Base-by-base conservation (phyloP, 2,888 invertebrate species). In the Parnassius glacialis region DNA sequence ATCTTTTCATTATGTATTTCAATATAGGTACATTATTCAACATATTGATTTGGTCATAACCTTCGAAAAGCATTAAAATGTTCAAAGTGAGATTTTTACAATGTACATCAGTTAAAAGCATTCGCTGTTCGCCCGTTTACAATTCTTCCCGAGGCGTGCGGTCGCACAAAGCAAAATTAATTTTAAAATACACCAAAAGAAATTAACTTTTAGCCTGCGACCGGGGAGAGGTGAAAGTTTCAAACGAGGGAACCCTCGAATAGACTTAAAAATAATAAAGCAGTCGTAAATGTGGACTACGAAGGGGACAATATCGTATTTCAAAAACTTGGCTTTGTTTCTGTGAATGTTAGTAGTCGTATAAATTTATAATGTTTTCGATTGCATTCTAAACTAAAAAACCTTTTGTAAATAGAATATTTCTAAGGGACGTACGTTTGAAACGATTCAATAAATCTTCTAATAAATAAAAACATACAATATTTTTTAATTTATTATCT, bases 121-220 rank as follows among this genome's bases (percentile, higher is more conserved):
- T 84, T 84, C 78, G 81, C 79, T 80, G 79, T 83, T 83, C 78
- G 77, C 73, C 76, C 76, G 80, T 80, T 83, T 78, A 83, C 82
- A 83, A 86, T 85, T 85, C 82, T 78, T 82, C 85, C 87, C 70
- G 80, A 73, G 89, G 84, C 85, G 79, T 76, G 79, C 80, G 83
- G 83, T 84, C 81, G 82, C 83, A 86, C 88, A 89, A 90, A 90
- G 88, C 83, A 80, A 89, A 90, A 90, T 90, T 89, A 89, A 90
- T 88, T 90, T 90, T 84, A 89, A 89, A 90, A 90, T 87, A 89
- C 87, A 90, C 88, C 84, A 84, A 90, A 90, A 90, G 89, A 91
- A 89, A 90, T 91, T 90, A 90, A 90, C 90, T 90, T 90, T 80
- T 79, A 75, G 75, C 72, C 78, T 76, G 78, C 75, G 79, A 79